Conservation (phyloP, 2,797 vertebrate genomes). For the Anguilla anguilla region DNA sequence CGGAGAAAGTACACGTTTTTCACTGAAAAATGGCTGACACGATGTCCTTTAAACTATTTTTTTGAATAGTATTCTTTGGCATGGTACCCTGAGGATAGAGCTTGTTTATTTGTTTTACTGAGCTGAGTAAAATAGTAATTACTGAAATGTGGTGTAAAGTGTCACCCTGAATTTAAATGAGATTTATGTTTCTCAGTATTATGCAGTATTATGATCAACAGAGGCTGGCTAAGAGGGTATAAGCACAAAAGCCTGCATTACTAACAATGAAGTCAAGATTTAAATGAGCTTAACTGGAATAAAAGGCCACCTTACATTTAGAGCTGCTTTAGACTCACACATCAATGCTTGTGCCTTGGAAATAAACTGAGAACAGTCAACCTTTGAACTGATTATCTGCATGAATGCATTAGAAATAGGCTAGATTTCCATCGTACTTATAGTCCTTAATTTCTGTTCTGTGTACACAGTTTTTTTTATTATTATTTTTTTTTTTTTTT, state of each 20-base stretch:
- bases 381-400: neutral
- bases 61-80: neutral
- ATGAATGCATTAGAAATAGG: neutral
- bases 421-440: neutral
- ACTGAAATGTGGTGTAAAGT: neutral
- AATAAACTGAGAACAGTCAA: neutral
- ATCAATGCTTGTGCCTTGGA: neutral
- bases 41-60: neutral
- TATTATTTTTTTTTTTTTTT: neutral
- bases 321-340: constrained; percentile 3
- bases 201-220: constrained; percentile 45
- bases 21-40: neutral
- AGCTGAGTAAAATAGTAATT: constrained; percentile 12
- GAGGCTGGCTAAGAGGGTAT: constrained; percentile 38
- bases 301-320: constrained; percentile 43
- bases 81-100: neutral
- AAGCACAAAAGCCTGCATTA: constrained; percentile 43
- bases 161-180: constrained; percentile 25
- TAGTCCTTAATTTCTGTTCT: neutral
- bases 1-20: neutral
- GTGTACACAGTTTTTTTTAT: neutral
- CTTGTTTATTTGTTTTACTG: constrained; percentile 11
- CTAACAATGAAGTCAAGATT: constrained; percentile 45
- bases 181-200: constrained; percentile 23
- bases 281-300: constrained; percentile 47